Evolutionary conservation across 2,888 invertebrate genomes (phyloP), one percentile per base, ranked within the genome.

Genomic region (Tipula helvola): DNA sequence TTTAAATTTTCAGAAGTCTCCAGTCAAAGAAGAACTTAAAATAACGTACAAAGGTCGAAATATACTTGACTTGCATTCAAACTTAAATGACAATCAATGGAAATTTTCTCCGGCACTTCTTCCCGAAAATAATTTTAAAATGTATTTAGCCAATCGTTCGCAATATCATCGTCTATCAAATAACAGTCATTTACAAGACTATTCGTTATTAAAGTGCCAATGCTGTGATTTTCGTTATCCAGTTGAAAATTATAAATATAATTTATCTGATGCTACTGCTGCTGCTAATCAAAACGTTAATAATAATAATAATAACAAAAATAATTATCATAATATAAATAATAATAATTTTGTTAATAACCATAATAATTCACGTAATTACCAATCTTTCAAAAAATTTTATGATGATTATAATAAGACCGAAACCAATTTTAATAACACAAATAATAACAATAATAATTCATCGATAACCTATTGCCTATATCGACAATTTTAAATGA

Each of bases 131-230:
- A 93, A 93, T 89, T 92, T 93, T 12, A 91, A 92, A n/a, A 91
- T 93, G 89, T 94, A 93, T 92, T 93, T 94, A 89, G 93, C 93
- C 88, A 94, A 94, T 91, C 93, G 94, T 89, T 94, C 94, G 85
- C 93, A 94, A 90, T 93, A 93, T 89, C 93, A 93, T 90, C 93
- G 94, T 86, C 91, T 94, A 89, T 93, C 93, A 7, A 92, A 93
- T 10, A 92, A 92, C 87, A 93, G 93, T 88, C 92, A 93, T 88
- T 92, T 91, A 89, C 93, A 93, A 90, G 93, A 94, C 91, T 93
- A 93, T 89, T 93, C 93, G 90, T 92, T 91, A 89, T 93, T 93
- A 88, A 90, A 91, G 89, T 93, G 93, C 90, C 91, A 91, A 89
- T 89, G 90, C 87, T 93, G 93, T 88, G 93, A 92, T 89, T 93